These are phyloP conservation scores for Tipula confusa DNA, from an alignment of 2,888 invertebrate genomes.

Conservation along the genomic window DNA sequence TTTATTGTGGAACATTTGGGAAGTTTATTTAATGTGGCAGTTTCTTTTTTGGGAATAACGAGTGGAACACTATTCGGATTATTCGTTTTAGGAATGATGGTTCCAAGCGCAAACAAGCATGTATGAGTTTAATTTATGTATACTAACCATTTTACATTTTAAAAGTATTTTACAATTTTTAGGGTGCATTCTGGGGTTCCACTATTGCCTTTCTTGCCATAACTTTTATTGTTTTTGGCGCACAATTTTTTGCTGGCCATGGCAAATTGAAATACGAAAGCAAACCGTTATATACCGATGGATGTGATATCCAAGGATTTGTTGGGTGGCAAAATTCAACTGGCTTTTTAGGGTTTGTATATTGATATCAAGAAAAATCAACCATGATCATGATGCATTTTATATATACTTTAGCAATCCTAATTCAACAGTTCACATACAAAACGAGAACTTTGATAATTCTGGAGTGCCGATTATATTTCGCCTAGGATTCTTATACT, in stretches of 20 bases:
- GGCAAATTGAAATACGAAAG: slow-evolving; percentile 29
- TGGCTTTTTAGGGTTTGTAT: not conserved
- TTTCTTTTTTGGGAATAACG: slow-evolving; percentile 59
- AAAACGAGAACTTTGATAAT: not conserved
- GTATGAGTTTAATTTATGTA: too few relatives aligned
- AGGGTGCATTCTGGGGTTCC: slow-evolving; percentile 55
- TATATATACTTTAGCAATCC: not conserved
- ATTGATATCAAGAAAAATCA: not conserved
- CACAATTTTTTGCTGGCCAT: slow-evolving; percentile 51
- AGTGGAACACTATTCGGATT: slow-evolving; percentile 65
- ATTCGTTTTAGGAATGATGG: slow-evolving; percentile 64
- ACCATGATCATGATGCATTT: not conserved
- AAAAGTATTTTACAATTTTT: not conserved
- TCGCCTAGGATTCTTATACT: slow-evolving; percentile 65
- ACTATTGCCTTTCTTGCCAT: slow-evolving; percentile 53
- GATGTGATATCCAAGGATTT: slow-evolving; percentile 33
- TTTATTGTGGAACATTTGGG: slow-evolving; percentile 62
- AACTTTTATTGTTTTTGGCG: slow-evolving; percentile 54
- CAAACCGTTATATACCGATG: slow-evolving; percentile 36
- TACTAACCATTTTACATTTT: slow-evolving; percentile 40
- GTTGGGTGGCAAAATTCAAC: not conserved
- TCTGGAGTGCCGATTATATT: slow-evolving; percentile 43
- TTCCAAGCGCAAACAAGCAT: slow-evolving; percentile 60
- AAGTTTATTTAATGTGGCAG: slow-evolving; percentile 60
- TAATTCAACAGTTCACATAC: not conserved